phyloP scores from a whole-genome alignment of 2,797 vertebrate genomes.

The Pangasius larnaudii region DNA sequence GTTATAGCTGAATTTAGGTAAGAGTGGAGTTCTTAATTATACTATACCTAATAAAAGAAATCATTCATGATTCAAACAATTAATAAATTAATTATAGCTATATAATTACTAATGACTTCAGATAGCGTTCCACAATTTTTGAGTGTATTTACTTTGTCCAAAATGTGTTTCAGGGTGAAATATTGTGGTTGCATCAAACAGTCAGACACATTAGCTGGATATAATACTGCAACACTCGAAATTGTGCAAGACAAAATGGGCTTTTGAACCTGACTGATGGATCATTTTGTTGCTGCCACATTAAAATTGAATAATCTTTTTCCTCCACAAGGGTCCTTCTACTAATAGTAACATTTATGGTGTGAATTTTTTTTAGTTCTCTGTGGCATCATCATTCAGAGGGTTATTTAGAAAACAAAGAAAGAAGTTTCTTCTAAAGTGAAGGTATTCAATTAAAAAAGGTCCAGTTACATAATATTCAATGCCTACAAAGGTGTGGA shows the following conservation, averaged over 20 bases:
- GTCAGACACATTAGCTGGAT: neutral
- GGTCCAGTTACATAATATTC: neutral
- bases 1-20: neutral
- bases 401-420: neutral
- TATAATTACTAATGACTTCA: neutral
- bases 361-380: neutral
- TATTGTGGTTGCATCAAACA: neutral
- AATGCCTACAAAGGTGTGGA: neutral
- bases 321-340: neutral
- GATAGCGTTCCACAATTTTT: neutral
- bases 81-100: neutral
- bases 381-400: neutral
- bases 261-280: neutral
- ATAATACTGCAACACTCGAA: neutral
- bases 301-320: neutral
- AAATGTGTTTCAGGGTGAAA: conserved; percentile 9
- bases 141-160: neutral
- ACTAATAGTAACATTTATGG: neutral
- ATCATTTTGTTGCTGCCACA: neutral
- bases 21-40: neutral
- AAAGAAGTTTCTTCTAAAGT: neutral
- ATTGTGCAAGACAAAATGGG: neutral
- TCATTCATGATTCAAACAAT: neutral
- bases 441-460: neutral
- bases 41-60: neutral